Conservation (phyloP, 2,888 invertebrate species). For the Callinectes sapidus region DNA sequence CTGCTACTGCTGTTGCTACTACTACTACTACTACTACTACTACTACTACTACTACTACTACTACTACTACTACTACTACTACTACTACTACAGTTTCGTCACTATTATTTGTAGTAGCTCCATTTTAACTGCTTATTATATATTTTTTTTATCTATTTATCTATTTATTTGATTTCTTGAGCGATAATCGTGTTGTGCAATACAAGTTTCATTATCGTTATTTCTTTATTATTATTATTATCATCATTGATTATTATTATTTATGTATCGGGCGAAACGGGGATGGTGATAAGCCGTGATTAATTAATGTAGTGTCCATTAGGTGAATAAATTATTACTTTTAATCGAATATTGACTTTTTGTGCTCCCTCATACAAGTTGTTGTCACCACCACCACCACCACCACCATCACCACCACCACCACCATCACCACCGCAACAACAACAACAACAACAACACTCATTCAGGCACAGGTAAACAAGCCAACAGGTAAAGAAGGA, state of each 20-base stretch:
- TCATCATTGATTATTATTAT: constrained; percentile 27
- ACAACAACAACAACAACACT: neutral
- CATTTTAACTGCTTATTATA: neutral
- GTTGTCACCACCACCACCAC: constrained; percentile 8
- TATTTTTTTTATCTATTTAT: neutral
- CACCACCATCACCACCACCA: constrained; percentile 15
- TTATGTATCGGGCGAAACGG: neutral
- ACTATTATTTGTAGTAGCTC: constrained; percentile 2
- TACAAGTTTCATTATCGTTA: constrained; percentile 14
- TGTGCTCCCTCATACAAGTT: too few species aligned
- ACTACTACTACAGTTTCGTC: constrained; percentile 31
- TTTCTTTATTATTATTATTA: constrained; percentile 30
- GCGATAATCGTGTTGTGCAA: constrained; percentile 10
- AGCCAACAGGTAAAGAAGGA: neutral
- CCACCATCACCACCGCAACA: neutral
- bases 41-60: constrained; percentile 39
- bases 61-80: constrained; percentile 31
- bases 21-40: constrained; percentile 35
- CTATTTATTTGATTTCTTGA: neutral
- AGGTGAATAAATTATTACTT: neutral
- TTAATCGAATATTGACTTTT: neutral
- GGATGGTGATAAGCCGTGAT: neutral
- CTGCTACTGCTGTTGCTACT: constrained; percentile 32
- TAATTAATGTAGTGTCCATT: neutral
- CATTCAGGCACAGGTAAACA: too few species aligned